Conservation (phyloP, 2,797 vertebrate genomes). For the Schizothorax lantsangensis region DNA sequence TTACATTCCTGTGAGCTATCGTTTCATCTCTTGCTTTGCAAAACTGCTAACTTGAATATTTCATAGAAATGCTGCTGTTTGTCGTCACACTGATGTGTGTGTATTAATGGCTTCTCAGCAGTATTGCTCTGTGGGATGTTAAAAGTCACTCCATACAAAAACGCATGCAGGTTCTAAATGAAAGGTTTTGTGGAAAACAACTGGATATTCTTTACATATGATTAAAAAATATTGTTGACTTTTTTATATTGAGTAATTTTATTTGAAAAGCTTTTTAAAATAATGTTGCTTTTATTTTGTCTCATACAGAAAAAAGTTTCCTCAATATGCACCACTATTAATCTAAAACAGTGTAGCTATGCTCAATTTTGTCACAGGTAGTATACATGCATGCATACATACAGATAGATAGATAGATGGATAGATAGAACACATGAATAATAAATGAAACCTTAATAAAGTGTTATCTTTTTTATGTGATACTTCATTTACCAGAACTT, state of each 20-base stretch:
- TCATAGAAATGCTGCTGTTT: constrained; percentile 14
- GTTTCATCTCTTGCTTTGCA: background rate
- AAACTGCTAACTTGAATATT: constrained; percentile 23
- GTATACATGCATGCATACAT: too few relatives aligned
- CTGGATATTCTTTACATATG: background rate
- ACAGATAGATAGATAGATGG: too few relatives aligned
- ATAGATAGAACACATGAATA: too few relatives aligned
- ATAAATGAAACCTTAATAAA: too few relatives aligned
- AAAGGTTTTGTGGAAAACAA: background rate
- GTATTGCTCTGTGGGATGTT: constrained; percentile 22
- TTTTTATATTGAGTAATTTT: background rate
- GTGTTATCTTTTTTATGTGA: too few relatives aligned
- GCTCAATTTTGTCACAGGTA: too few relatives aligned
- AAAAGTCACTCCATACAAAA: background rate
- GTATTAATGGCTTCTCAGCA: constrained; percentile 5
- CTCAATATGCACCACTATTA: constrained; percentile 15
- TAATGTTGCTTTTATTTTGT: background rate
- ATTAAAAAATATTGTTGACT: too few relatives aligned
- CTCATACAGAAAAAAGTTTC: background rate
- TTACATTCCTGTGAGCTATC: constrained; percentile 13
- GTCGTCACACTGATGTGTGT: background rate
- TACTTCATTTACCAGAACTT: background rate
- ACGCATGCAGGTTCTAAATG: background rate
- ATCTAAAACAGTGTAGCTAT: too few relatives aligned
- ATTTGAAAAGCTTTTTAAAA: background rate